Base-by-base conservation (phyloP, 2,888 invertebrate genomes). In the Conops quadrifasciatus region DNA sequence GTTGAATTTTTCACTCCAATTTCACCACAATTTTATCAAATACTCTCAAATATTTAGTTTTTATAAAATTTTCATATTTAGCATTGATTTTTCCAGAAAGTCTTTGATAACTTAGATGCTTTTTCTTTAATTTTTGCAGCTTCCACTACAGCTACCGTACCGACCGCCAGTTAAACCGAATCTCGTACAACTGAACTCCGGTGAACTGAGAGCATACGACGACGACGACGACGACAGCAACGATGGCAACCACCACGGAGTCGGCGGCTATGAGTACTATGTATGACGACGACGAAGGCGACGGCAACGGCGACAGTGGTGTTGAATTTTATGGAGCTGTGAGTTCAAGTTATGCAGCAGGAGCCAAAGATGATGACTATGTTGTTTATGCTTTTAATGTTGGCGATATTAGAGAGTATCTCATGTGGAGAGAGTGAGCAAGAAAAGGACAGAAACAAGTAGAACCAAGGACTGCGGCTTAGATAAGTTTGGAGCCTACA, bases 41-140 rank as follows among this genome's bases (percentile, higher is more conserved):
- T 63, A 68, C n/a, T 67, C 71, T 5, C 13, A 80, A 80, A 81
- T 77, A n/a, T 51, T 62, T 71, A 75, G 75, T 76, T 67, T 73
- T 74, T 70, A 60, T 64, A 71, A 66, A 71, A 73, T 69, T 75
- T 80, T 76, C 45, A 59, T 51, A 70, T 75, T 73, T 77, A 59
- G 74, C 75, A 78, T 79, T 80, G 80, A 80, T 80, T 80, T 81
- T 72, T 49, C 75, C 53, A 64, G 51, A 74, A 78, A 80, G 80
- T 78, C 77, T 28, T 28, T 24, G 7, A 56, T 49, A 49, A 5
- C 49, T 49, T 4, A 36, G 9, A 49, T 9, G 11, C 21, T 16
- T 24, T 53, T 58, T 58, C 24, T 15, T 9, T 9, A 36, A 36
- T 9, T 36, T 36, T 9, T 36, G 4, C 36, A 13, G 67, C 64